Conservation (phyloP, 2,888 invertebrate species). For the Caenorhabditis sp. region DNA sequence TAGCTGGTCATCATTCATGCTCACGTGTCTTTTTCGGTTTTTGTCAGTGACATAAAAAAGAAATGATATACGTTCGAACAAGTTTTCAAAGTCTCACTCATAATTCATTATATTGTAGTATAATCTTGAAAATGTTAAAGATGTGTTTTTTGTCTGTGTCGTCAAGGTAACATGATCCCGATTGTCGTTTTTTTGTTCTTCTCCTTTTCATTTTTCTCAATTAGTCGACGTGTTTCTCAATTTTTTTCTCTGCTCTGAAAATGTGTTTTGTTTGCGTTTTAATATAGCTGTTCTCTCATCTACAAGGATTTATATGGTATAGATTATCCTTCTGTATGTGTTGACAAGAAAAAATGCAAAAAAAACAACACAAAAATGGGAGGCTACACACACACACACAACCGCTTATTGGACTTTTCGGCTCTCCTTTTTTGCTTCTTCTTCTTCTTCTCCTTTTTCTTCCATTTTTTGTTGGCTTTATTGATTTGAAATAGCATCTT, state of each 20-base stretch:
- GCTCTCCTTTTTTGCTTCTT: conserved; percentile 16
- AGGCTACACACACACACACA: not conserved
- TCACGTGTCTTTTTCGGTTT: too few relatives aligned
- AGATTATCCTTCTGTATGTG: not conserved
- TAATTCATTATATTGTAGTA: too few relatives aligned
- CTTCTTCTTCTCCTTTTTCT: conserved; percentile 9
- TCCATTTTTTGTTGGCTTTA: conserved; percentile 14
- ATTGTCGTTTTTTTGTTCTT: conserved; percentile 17
- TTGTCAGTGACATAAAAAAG: too few relatives aligned
- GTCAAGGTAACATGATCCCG: conserved; percentile 6
- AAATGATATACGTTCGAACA: too few relatives aligned
- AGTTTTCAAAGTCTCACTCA: too few relatives aligned
- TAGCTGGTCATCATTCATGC: not conserved
- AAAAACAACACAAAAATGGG: conserved; percentile 19
- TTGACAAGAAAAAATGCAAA: conserved; percentile 9
- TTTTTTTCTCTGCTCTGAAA: conserved; percentile 28
- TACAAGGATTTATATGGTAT: not conserved
- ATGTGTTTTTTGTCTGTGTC: conserved; percentile 24
- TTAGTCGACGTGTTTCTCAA: conserved; percentile 14
- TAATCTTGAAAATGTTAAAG: conserved; percentile 13
- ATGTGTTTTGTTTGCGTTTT: too few relatives aligned
- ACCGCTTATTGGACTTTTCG: conserved; percentile 34
- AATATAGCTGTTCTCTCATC: not conserved
- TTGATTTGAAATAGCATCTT: conserved; percentile 5
- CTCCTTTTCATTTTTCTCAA: conserved; percentile 10